Evolutionary conservation across 64 coral and sea anemone species (phyloP).

Genomic region (Stichodactyla helianthus): DNA sequence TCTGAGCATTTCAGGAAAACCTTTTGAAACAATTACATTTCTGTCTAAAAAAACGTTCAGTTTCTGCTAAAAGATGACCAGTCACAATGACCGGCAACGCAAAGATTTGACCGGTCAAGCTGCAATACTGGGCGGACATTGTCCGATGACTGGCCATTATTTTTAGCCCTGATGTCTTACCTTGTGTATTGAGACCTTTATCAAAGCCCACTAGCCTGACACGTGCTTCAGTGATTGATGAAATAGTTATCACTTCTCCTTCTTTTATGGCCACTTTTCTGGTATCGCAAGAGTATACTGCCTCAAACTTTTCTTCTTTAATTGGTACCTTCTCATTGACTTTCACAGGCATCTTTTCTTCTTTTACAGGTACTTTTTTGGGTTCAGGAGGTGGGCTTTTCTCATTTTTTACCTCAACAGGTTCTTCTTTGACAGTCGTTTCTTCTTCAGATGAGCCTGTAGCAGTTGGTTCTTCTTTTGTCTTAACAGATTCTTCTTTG

Average conservation of each 20-base stretch:
- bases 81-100: too few species aligned
- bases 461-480: background rate
- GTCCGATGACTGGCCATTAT: too few species aligned
- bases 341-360: background rate
- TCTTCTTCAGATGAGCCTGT: background rate
- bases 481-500: background rate
- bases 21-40: too few species aligned
- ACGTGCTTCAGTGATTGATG: slow-evolving; percentile 69
- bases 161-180: too few species aligned
- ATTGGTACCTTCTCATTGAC: background rate
- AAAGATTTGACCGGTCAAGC: too few species aligned
- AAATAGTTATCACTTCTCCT: slow-evolving; percentile 68
- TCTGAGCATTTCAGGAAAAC: too few species aligned
- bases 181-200: slow-evolving; percentile 61
- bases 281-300: slow-evolving; percentile 75
- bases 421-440: background rate
- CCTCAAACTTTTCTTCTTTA: slow-evolving; percentile 51
- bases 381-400: background rate
- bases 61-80: too few species aligned
- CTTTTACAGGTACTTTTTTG: background rate
- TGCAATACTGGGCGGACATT: too few species aligned
- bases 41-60: too few species aligned
- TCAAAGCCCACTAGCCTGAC: slow-evolving; percentile 83
- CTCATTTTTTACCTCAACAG: background rate
- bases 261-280: slow-evolving; percentile 87